Conservation (phyloP, 2,888 invertebrate species). For the Hirtodrosophila histrioides region DNA sequence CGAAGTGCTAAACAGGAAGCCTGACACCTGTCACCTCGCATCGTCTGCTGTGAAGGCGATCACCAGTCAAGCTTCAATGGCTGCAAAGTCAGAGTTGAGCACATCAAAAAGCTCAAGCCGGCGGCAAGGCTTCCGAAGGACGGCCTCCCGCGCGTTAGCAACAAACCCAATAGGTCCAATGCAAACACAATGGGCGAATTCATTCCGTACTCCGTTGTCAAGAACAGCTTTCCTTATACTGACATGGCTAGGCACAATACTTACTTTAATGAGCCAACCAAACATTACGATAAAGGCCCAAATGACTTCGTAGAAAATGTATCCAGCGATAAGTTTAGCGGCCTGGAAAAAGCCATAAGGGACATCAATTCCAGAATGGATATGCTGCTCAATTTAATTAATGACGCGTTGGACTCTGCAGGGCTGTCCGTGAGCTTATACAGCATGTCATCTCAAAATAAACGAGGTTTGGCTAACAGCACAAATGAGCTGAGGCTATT, state of each 20-base stretch:
- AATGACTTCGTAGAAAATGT: background rate
- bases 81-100: background rate
- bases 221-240: background rate
- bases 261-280: background rate
- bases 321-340: background rate
- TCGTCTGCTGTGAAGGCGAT: background rate
- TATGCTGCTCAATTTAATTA: background rate
- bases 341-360: constrained; percentile 1
- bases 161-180: too few species aligned
- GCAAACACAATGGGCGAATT: background rate
- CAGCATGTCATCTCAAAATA: too few species aligned
- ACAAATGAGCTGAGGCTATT: too few species aligned
- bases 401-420: too few species aligned
- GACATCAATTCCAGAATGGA: constrained; percentile 1
- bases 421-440: too few species aligned
- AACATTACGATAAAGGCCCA: background rate
- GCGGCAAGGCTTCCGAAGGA: too few species aligned
- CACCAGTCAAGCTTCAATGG: background rate
- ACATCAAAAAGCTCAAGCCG: background rate
- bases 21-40: background rate
- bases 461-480: too few species aligned
- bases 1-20: too few species aligned
- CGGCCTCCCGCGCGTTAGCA: too few species aligned
- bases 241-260: background rate
- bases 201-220: background rate